Percentiles rank a stretch among this genome's conserved stretches.
phyloP scores from a whole-genome alignment of 2,797 vertebrate species.

The Pristis pectinata region DNA sequence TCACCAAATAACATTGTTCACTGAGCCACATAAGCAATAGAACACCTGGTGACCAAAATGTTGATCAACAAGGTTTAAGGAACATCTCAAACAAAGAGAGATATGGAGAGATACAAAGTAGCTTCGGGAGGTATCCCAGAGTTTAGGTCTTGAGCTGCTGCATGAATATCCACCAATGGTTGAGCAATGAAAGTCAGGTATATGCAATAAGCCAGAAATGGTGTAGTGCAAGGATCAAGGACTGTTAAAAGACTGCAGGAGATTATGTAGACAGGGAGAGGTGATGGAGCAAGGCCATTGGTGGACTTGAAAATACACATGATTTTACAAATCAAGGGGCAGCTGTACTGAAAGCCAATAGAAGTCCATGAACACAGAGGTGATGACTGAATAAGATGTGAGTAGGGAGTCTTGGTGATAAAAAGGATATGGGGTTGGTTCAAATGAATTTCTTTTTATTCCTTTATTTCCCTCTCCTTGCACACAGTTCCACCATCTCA shows the following conservation, averaged over 20 bases:
- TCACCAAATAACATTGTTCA: not conserved
- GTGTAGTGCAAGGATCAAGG: too few species aligned
- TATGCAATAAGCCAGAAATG: not conserved
- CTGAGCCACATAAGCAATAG: not conserved
- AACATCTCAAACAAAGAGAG: not conserved
- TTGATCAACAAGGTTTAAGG: not conserved
- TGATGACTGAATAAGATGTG: not conserved
- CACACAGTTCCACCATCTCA: not conserved
- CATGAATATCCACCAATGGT: not conserved
- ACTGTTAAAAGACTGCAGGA: too few species aligned
- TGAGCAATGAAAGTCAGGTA: not conserved
- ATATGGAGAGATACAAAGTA: not conserved
- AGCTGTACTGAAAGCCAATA: not conserved
- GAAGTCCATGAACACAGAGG: not conserved
- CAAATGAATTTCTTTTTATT: not conserved
- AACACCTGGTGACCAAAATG: too few species aligned
- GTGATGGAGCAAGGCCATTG: not conserved
- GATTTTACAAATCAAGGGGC: not conserved
- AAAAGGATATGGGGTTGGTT: not conserved
- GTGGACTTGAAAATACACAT: not conserved
- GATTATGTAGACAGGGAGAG: not conserved
- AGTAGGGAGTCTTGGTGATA: not conserved
- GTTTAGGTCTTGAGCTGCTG: not conserved
- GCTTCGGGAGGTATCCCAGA: not conserved
- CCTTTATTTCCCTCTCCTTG: not conserved